These are phyloP conservation scores for Lucilia sericata DNA, from an alignment of 1,140 invertebrate species.

Conservation along the genomic window DNA sequence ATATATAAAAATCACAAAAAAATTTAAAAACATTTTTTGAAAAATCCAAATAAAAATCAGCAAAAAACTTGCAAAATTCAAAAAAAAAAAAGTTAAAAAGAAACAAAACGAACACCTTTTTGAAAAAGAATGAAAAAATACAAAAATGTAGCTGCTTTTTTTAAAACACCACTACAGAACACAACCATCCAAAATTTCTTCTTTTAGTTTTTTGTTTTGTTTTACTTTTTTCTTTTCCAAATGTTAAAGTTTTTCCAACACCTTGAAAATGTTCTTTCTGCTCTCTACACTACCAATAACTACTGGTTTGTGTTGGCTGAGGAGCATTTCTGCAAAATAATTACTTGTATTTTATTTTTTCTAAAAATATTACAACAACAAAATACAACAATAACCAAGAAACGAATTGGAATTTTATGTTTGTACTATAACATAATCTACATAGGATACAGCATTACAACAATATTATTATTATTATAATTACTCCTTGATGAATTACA, in stretches of 20 bases:
- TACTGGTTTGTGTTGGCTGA: background rate
- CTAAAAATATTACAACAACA: background rate
- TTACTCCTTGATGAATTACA: background rate
- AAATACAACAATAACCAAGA: background rate
- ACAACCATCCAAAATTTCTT: too few relatives aligned
- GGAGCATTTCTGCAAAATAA: background rate
- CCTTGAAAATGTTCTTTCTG: background rate
- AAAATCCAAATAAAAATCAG: constrained; percentile 39
- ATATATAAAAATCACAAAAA: constrained; percentile 25
- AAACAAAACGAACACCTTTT: constrained; percentile 20
- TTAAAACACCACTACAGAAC: background rate
- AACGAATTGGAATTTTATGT: constrained; percentile 42
- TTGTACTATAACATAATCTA: background rate
- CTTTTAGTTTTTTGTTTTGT: too few relatives aligned
- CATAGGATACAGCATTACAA: too few relatives aligned
- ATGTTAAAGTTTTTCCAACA: background rate
- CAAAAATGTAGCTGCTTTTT: constrained; percentile 17
- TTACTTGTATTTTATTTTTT: background rate
- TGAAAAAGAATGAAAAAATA: constrained; percentile 26
- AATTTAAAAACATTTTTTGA: constrained; percentile 1
- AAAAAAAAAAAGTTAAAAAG: constrained; percentile 35
- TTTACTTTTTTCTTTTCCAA: background rate
- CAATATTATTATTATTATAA: background rate
- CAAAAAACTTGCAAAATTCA: constrained; percentile 34
- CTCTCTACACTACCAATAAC: background rate